Evolutionary conservation across 2,797 vertebrate species (phyloP).

Genomic region (Leptodactylus fallax): DNA sequence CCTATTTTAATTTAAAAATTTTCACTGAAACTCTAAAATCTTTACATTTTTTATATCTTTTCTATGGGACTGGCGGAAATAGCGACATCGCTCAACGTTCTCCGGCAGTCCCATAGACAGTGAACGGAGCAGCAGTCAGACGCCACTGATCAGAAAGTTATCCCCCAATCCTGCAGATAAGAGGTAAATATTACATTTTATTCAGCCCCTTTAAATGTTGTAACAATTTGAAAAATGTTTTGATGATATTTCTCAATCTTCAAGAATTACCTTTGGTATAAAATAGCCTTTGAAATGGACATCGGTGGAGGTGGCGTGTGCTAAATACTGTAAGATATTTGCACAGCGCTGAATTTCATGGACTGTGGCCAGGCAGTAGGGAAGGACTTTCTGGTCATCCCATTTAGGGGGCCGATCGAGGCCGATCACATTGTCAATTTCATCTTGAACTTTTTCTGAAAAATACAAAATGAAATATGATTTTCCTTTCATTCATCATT

Average conservation of each 20-base stretch:
- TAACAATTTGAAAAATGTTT: background rate
- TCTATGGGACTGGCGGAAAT: too few species aligned
- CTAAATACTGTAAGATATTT: constrained; percentile 33
- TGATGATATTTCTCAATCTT: background rate
- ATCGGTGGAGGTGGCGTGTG: constrained; percentile 25
- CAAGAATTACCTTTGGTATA: constrained; percentile 46
- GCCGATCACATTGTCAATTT: constrained; percentile 41
- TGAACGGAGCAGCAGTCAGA: too few species aligned
- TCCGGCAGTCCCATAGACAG: too few species aligned
- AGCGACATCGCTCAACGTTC: too few species aligned
- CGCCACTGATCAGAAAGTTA: too few species aligned
- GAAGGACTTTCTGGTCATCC: constrained; percentile 52
- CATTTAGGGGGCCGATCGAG: constrained; percentile 34
- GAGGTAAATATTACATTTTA: too few species aligned
- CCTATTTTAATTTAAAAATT: too few species aligned
- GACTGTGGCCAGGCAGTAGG: constrained; percentile 44
- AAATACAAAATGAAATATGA: background rate
- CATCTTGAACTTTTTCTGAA: constrained; percentile 52
- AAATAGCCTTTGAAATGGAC: constrained; percentile 38
- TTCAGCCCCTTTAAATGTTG: background rate
- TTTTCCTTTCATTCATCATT: background rate
- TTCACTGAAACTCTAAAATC: too few species aligned
- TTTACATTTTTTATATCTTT: too few species aligned
- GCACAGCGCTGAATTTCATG: constrained; percentile 47
- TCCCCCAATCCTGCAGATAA: too few species aligned